These are phyloP conservation scores for Gorsachius goisagi DNA, from an alignment of 2,113 vertebrate species.

Conservation along the genomic window DNA sequence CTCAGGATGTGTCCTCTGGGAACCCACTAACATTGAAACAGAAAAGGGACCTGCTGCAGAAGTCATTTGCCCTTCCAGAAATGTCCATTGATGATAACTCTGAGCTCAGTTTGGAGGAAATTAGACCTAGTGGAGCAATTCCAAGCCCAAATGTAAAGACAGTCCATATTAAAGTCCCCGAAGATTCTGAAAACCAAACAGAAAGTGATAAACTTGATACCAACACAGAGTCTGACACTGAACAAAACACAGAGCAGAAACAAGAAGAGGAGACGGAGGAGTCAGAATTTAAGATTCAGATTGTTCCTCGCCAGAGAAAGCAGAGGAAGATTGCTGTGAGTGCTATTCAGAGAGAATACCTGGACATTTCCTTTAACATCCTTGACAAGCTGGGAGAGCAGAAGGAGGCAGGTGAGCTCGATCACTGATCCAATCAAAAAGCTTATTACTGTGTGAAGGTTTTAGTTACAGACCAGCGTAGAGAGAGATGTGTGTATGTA, in stretches of 20 bases:
- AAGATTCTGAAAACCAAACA: conserved; percentile 79
- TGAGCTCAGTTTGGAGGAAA: conserved; percentile 65
- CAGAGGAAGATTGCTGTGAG: conserved; percentile 98
- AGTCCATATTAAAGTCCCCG: conserved; percentile 86
- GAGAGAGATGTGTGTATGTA: background rate
- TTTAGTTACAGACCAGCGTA: background rate
- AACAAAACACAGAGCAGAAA: conserved; percentile 83
- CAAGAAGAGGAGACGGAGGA: conserved; percentile 84
- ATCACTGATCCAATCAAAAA: background rate
- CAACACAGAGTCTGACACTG: conserved; percentile 79
- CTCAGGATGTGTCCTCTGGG: conserved; percentile 71
- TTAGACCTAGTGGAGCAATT: conserved; percentile 40
- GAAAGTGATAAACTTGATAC: conserved; percentile 76
- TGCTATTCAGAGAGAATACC: conserved; percentile 97
- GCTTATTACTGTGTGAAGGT: background rate
- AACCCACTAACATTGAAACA: conserved; percentile 91
- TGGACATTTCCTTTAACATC: conserved; percentile 96
- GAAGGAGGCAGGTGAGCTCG: conserved; percentile 84
- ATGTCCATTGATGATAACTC: conserved; percentile 83
- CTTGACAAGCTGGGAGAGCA: conserved; percentile 90
- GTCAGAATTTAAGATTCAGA: conserved; percentile 97
- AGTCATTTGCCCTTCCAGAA: conserved; percentile 86
- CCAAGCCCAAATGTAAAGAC: conserved; percentile 80
- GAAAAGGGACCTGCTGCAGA: conserved; percentile 91
- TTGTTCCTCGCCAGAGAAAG: conserved; percentile 94